Conservation (phyloP, 1,140 invertebrate genomes). For the Colletes gigas region DNA sequence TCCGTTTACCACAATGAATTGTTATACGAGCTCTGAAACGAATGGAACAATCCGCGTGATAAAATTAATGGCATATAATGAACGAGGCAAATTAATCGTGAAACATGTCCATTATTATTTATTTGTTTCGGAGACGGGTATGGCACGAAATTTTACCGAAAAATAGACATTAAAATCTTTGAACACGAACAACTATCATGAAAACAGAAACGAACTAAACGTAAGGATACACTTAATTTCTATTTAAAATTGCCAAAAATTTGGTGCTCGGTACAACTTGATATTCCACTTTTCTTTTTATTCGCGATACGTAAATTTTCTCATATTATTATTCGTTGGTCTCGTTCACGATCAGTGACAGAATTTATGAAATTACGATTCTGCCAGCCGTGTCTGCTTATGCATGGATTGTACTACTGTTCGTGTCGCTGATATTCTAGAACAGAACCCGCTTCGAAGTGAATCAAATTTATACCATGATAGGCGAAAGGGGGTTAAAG, state of each 20-base stretch:
- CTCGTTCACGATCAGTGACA: not conserved
- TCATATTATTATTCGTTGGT: not conserved
- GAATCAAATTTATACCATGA: conserved; percentile 42
- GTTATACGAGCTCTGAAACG: not conserved
- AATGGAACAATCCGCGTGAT: not conserved
- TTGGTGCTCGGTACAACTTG: not conserved
- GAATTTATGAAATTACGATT: not conserved
- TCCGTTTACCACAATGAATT: not conserved
- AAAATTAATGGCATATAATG: not conserved
- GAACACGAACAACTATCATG: no score
- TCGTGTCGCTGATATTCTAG: not conserved
- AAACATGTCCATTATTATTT: not conserved
- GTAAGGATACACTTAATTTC: no score
- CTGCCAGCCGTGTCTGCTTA: conserved; percentile 6
- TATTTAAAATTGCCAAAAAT: no score
- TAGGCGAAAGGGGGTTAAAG: conserved; percentile 20
- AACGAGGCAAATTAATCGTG: not conserved
- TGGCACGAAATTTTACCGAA: not conserved
- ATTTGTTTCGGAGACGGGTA: not conserved
- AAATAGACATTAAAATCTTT: no score
- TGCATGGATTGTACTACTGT: conserved; percentile 25
- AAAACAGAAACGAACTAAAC: no score
- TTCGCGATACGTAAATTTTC: not conserved
- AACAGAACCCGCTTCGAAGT: not conserved
- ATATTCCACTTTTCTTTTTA: not conserved